Evolutionary conservation across 2,113 vertebrate species (phyloP).

Genomic region (Eulemur macaco): DNA sequence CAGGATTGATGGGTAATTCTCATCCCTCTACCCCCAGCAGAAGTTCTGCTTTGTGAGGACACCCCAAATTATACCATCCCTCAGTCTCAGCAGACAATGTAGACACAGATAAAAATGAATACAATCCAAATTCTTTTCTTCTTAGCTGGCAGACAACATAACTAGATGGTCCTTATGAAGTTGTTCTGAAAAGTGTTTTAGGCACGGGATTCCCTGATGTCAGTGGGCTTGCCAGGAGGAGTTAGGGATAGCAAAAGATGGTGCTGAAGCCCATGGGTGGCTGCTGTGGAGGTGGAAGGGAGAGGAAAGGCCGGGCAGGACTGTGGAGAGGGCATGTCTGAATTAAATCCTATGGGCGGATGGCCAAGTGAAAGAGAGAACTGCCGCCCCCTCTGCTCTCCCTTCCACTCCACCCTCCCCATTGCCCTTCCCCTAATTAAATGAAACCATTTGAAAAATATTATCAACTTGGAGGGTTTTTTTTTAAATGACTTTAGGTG

Average conservation of each 20-base stretch:
- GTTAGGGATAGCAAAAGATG: background rate
- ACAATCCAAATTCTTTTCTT: background rate
- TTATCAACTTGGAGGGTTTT: background rate
- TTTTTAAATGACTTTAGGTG: background rate
- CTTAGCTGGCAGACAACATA: background rate
- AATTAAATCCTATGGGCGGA: background rate
- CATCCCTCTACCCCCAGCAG: fast-evolving
- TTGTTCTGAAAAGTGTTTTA: background rate
- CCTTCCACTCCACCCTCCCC: background rate
- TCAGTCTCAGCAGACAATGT: background rate
- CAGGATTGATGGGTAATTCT: background rate
- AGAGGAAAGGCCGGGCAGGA: background rate
- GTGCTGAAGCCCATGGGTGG: fast-evolving
- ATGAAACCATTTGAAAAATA: background rate
- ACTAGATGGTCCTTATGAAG: background rate
- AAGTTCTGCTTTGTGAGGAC: background rate
- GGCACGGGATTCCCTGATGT: background rate
- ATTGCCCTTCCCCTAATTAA: background rate
- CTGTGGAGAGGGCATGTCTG: background rate
- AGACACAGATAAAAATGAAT: background rate
- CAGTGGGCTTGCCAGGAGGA: too few relatives aligned
- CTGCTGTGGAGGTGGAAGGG: background rate
- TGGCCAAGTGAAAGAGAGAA: background rate
- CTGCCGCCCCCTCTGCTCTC: background rate
- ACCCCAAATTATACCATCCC: background rate